Base-by-base conservation (phyloP, 1,140 invertebrate genomes). In the Drosophila suzukii region DNA sequence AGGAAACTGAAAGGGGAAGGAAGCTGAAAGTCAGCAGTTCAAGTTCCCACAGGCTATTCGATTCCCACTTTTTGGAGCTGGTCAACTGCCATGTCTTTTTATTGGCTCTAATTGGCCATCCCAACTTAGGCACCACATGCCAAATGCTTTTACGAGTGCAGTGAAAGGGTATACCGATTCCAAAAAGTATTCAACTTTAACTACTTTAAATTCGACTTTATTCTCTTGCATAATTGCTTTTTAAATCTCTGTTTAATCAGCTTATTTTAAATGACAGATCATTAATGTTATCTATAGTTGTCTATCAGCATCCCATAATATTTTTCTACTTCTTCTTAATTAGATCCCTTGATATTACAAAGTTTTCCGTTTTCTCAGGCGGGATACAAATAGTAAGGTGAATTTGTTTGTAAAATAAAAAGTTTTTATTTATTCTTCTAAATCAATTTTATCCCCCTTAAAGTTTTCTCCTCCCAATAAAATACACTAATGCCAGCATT, bases 1-100 rank as follows among this genome's bases (percentile, higher is more conserved):
- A 20, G 49, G 15, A 11, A n/a, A n/a, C 6, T 13, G 39, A 2
- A n/a, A 44, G 41, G 15, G 15, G 11, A 15, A 39, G 44, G 11
- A 32, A 51, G 27, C 44, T 24, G 10, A 59, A 34, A 72, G 53
- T 50, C 54, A 71, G 49, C 38, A 43, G 67, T 59, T 41, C 32
- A 32, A 55, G 36, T 73, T 72, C 56, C 56, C 62, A 61, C 32
- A 32, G 38, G 60, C 61, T n/a, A 68, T 68, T 66, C 24, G 32
- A 44, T 65, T 62, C 38, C 44, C 30, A 17, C 49, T 34, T 51
- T 36, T 11, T 32, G 30, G 30, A 53, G 32, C 49, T 51, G 61
- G 61, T 65, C 65, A 66, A 62, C 38, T 53, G 65, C 30, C 34
- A 20, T 17, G 13, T 11, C 46, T 53, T 12, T 34, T 68, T 34